Percentiles rank a stretch among this genome's conserved stretches.
These are phyloP conservation scores for Aurelia aurita DNA, from an alignment of 30 jellyfish, hydroid and myxozoan species.

Conservation along the genomic window DNA sequence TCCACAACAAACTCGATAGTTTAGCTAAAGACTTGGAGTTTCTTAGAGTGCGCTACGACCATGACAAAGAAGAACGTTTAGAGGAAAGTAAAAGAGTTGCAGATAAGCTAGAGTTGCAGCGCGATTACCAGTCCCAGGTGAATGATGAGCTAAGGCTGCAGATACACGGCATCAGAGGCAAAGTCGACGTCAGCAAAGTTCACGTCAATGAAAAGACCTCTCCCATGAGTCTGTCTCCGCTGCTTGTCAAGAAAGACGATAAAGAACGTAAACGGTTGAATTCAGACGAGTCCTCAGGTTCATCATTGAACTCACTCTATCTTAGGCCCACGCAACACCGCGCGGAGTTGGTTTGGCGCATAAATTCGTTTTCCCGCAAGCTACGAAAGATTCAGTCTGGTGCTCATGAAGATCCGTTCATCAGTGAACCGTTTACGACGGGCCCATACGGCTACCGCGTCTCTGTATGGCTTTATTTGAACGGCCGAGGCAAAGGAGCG, in stretches of 20 bases:
- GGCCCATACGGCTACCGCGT: slow-evolving; percentile 98
- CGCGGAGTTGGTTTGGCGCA: slow-evolving; percentile 96
- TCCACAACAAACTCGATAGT: slow-evolving; percentile 74
- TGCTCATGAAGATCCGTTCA: slow-evolving; percentile 92
- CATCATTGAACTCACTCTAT: slow-evolving; percentile 73
- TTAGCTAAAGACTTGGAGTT: slow-evolving; percentile 73
- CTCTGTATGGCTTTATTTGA: slow-evolving; percentile 92
- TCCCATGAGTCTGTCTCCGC: slow-evolving; percentile 72
- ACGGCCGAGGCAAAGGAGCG: slow-evolving; percentile 98
- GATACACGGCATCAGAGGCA: slow-evolving; percentile 82
- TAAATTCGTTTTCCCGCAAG: slow-evolving; percentile 83
- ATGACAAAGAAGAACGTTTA: slow-evolving; percentile 66
- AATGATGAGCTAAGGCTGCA: slow-evolving; percentile 94
- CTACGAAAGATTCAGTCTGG: slow-evolving; percentile 94
- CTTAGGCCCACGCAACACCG: slow-evolving; percentile 74
- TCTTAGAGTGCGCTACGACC: slow-evolving; percentile 64
- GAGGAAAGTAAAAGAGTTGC: slow-evolving; percentile 68
- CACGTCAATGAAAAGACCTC: slow-evolving; percentile 20
- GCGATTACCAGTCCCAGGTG: slow-evolving; percentile 87
- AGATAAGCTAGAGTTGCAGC: slow-evolving; percentile 77
- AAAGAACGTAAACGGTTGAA: slow-evolving; percentile 56
- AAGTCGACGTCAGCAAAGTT: slow-evolving; percentile 55
- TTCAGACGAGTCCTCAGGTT: slow-evolving; percentile 72
- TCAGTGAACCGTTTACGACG: slow-evolving; percentile 94
- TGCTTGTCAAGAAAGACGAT: slow-evolving; percentile 53